Evolutionary conservation across 2,113 vertebrate species (phyloP).

Genomic region (Montifringilla adamsi): DNA sequence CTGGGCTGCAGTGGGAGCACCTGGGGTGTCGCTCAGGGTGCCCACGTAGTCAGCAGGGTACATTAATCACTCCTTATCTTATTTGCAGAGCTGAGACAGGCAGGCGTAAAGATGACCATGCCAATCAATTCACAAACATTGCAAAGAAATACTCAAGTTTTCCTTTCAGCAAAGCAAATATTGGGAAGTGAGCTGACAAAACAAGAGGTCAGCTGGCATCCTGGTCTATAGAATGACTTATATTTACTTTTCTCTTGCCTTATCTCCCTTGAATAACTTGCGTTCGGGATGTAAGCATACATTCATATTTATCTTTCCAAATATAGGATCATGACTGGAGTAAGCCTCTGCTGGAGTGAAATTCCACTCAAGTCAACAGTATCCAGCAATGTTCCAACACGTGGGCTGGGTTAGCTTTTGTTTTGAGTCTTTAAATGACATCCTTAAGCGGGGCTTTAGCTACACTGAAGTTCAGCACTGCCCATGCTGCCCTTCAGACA

Average conservation of each 20-base stretch:
- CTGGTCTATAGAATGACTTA: constrained; percentile 1
- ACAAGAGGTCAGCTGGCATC: neutral
- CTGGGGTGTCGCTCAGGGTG: neutral
- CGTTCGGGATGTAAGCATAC: neutral
- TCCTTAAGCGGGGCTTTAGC: neutral
- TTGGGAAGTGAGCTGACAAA: neutral
- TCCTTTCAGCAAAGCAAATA: constrained; percentile 38
- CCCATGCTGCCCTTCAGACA: neutral
- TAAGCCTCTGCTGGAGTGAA: neutral
- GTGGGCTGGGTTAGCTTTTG: neutral
- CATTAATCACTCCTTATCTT: neutral
- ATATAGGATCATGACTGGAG: neutral
- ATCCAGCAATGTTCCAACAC: neutral
- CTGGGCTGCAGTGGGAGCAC: neutral
- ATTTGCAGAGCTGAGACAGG: neutral
- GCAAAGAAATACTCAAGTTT: neutral
- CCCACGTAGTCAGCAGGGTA: neutral
- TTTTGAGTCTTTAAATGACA: neutral
- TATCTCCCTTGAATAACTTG: constrained; percentile 21
- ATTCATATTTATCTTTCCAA: neutral
- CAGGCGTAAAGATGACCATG: neutral
- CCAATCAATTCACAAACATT: neutral
- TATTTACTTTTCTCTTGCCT: constrained; percentile 28
- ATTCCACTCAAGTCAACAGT: neutral
- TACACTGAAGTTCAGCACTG: neutral